Evolutionary conservation across 2,797 vertebrate genomes (phyloP), one percentile per base, ranked within the genome.

Genomic region (Sebastes itinus): DNA sequence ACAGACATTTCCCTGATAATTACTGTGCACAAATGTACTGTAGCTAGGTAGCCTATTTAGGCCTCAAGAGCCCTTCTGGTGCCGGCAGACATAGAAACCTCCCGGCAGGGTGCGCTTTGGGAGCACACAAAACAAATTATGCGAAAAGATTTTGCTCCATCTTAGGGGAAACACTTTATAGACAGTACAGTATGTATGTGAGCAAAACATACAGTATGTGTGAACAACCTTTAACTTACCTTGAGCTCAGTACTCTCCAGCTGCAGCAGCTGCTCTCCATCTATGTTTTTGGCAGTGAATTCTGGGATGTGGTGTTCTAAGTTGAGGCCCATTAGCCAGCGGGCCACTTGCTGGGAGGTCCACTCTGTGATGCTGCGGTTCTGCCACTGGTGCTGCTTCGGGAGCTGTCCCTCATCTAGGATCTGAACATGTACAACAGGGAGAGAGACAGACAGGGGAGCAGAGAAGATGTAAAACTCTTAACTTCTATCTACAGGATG

Each of bases 281-380:
- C 96, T 81, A 99, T 91, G 85, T 97, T 97, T 86, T 97, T 97
- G 95, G 97, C 95, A 90, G 95, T 97, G 96, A 99, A 99, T 95
- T 98, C 96, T 42, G 97, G 94, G 88, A 98, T 96, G 66, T 98
- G 97, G 56, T 97, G 97, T 76, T 99, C 97, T 90, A 99, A 93
- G 93, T 95, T 96, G 75, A 99, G 95, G 83, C 96, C 97, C 92
- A 92, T 92, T 35, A 99, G 90, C 99, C 99, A 99, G 92, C 94
- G 96, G 35, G 96, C 96, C 80, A 99, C 98, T 84, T 99, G 98
- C 90, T 98, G 97, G 74, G 96, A 94, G 2, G 93, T 97, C 99
- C 99, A 99, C 38, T 99, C 98, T 0, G 94, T 90, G 30, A 98
- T 89, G 70, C 95, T 95, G 72, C 92, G 91, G 89, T 91, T 97